Conservation (phyloP, 2,888 invertebrate genomes). For the Sminthurides aquaticus region DNA sequence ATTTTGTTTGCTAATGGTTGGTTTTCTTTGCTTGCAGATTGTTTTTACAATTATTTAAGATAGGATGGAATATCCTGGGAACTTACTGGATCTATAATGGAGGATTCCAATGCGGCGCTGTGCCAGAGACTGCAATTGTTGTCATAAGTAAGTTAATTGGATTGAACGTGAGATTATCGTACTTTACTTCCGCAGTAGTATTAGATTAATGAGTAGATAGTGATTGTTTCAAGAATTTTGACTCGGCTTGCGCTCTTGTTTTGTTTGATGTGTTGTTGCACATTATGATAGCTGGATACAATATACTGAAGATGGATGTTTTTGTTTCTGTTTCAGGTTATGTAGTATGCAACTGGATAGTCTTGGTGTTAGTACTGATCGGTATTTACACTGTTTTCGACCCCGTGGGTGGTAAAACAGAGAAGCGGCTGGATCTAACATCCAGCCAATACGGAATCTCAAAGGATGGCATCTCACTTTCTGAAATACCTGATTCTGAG, state of each 20-base stretch:
- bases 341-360: conserved; percentile 73
- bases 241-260: too few species aligned
- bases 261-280: too few species aligned
- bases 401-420: conserved; percentile 62
- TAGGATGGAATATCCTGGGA: conserved; percentile 68
- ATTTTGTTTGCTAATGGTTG: too few species aligned
- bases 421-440: neutral
- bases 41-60: conserved; percentile 65
- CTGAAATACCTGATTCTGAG: conserved; percentile 47
- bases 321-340: conserved; percentile 61
- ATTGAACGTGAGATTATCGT: too few species aligned
- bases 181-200: too few species aligned
- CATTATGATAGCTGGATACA: too few species aligned
- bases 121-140: conserved; percentile 60
- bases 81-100: conserved; percentile 73
- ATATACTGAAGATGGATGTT: too few species aligned
- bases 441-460: neutral
- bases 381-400: conserved; percentile 73
- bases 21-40: conserved; percentile 51
- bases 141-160: conserved; percentile 58
- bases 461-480: neutral
- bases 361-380: conserved; percentile 64
- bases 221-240: too few species aligned
- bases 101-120: conserved; percentile 55
- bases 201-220: too few species aligned